Percentiles rank a stretch among this genome's conserved stretches.
phyloP scores from a whole-genome alignment of 2,888 invertebrate genomes.

The Germaria angustata region DNA sequence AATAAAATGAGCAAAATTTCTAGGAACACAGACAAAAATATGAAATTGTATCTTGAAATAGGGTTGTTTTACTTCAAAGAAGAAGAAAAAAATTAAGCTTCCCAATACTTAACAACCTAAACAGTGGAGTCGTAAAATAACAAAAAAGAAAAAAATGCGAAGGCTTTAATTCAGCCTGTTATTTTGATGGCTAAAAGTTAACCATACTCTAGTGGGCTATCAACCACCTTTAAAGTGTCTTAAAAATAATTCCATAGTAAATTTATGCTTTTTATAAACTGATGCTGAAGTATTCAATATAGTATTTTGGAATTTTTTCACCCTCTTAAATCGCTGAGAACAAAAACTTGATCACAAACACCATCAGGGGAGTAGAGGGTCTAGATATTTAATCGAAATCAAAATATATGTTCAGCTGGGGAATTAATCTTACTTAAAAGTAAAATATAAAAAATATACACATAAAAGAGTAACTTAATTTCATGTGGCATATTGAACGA shows the following conservation, averaged over 20 bases:
- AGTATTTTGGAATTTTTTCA: conserved; percentile 9
- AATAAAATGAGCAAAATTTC: conserved; percentile 57
- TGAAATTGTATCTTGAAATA: conserved; percentile 52
- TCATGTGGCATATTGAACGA: conserved; percentile 10
- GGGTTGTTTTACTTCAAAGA: conserved; percentile 52
- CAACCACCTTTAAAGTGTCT: conserved; percentile 59
- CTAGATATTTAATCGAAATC: conserved; percentile 51
- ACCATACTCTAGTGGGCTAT: conserved; percentile 58
- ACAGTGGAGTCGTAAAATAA: conserved; percentile 8
- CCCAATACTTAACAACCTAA: conserved; percentile 17
- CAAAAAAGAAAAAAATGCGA: not conserved
- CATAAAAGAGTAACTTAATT: conserved; percentile 34
- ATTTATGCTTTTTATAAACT: conserved; percentile 41
- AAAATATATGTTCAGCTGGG: conserved; percentile 61
- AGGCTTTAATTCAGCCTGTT: conserved; percentile 22
- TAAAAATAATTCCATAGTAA: conserved; percentile 13
- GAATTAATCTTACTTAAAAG: conserved; percentile 37
- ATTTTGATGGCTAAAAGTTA: conserved; percentile 46
- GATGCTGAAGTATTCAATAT: conserved; percentile 54
- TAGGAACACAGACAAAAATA: conserved; percentile 1
- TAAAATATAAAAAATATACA: not conserved
- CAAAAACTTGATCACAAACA: conserved; percentile 45
- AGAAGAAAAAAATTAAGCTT: conserved; percentile 13
- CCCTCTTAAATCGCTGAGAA: conserved; percentile 30
- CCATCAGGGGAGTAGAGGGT: conserved; percentile 48